Base-by-base conservation (phyloP, 2,888 invertebrate genomes). In the Tetheella fluctuosa region DNA sequence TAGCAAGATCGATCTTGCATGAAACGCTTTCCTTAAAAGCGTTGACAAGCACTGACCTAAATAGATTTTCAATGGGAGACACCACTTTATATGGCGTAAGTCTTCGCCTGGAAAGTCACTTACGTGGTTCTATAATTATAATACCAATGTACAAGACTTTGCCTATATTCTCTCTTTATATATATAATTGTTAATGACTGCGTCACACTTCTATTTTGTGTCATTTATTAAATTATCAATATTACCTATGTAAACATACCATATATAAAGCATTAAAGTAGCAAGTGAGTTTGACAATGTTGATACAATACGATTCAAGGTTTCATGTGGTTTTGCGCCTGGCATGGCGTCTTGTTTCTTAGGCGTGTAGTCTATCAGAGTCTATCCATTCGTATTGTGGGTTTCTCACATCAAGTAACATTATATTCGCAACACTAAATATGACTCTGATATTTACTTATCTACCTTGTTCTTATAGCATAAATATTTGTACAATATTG, bases 261-360 rank as follows among this genome's bases (percentile, higher is more conserved):
- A 20, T 48, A 2, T 17, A 17, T 5, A 17, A n/a, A 4, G 2
- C 7, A 28, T 15, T 28, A 25, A 28, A 54, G 30, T 15, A 28
- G 25, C 15, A n/a, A 54, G 25, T 54, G 10, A 28, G 15, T 28
- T 28, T 17, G 30, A 28, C 8, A 30, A 15, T 53, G 17, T 54
- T 54, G 23, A 54, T 17, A 48, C 54, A 52, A 58, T 52, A 34
- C 34, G 59, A 67, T 67, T 63, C 75, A 80, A 76, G 79, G 79
- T 62, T 68, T 71, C 66, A 58, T 74, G 79, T 68, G 74, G 74
- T 73, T n/a, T 68, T 68, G 64, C 68, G 61, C 63, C 56, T 65
- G 64, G 64, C 70, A 69, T 65, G 62, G 68, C 59, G 39, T 55
- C 42, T 58, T 23, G 55, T 58, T 39, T 63, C 23, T 34, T 34